phyloP scores from a whole-genome alignment of 2,888 invertebrate genomes.

The Zeuzera pyrina region DNA sequence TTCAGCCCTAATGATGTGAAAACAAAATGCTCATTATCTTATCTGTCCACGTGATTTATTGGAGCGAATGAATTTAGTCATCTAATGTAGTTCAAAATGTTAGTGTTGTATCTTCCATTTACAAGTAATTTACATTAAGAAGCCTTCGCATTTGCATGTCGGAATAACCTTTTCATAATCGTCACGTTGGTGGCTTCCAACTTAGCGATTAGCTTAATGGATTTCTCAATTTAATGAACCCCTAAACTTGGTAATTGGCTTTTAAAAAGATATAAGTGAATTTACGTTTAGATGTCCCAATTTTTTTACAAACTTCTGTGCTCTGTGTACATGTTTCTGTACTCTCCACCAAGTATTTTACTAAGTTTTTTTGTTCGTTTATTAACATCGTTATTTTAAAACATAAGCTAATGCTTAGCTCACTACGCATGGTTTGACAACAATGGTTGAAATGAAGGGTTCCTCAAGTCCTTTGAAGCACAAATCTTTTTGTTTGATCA shows the following conservation, averaged over 20 bases:
- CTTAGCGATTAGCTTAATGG: conserved; percentile 63
- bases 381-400: conserved; percentile 29
- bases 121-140: conserved; percentile 64
- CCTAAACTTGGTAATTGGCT: conserved; percentile 55
- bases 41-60: conserved; percentile 54
- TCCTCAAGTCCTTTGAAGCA: conserved; percentile 34
- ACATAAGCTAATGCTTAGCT: conserved; percentile 34
- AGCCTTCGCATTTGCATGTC: conserved; percentile 58
- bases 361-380: conserved; percentile 14
- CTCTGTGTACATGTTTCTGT: conserved; percentile 16
- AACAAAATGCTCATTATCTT: conserved; percentile 48
- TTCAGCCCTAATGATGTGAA: conserved; percentile 15
- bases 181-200: conserved; percentile 55
- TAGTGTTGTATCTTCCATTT: conserved; percentile 45
- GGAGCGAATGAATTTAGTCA: conserved; percentile 36
- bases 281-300: conserved; percentile 38
- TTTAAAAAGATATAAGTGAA: conserved; percentile 51
- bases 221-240: conserved; percentile 64
- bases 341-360: too few species aligned
- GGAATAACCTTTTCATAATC: conserved; percentile 62
- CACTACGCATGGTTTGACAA: conserved; percentile 34
- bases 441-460: conserved; percentile 50
- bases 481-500: conserved; percentile 67
- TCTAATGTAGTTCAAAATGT: conserved; percentile 43
- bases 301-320: conserved; percentile 22